Evolutionary conservation across 1,140 invertebrate genomes (phyloP), one percentile per base, ranked within the genome.

Genomic region (Nomia melanderi): DNA sequence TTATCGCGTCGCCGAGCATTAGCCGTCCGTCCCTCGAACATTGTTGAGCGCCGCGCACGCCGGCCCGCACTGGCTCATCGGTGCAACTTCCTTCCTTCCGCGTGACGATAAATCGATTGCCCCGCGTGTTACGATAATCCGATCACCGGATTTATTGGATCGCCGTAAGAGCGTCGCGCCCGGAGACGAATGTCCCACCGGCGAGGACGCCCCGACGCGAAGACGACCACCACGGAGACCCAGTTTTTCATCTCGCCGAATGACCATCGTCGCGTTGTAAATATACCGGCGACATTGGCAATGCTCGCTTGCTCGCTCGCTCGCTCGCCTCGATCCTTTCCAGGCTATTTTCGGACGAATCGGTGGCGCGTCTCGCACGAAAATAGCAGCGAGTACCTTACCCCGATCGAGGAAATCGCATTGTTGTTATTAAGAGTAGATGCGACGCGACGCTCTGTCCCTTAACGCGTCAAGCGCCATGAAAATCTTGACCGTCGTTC

Each of bases 91-190:
- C 41, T 60, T 50, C n/a, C 31, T 60, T 12, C 29, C 12, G 23
- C 54, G 64, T 69, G 69, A 59, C 73, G 65, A 76, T 76, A 60
- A 69, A 76, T 76, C 73, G 73, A 76, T 76, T 67, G 36, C n/a
- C 54, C 60, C 41, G 44, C 73, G 73, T 67, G 65, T 59, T 69
- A 27, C 36, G 57, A 56, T 69, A 76, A 76, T 69, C 73, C 54
- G 73, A 76, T 69, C 73, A 69, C 25, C 54, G 65, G 73, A 76
- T 76, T 76, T 76, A 76, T 76, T 69, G 31, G 23, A 69, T 33
- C 67, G 54, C 39, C 25, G 54, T 14, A 23, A 59, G 39, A 27
- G n/a, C 41, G 44, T 23, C 50, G 31, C 9, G 64, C 29, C 23
- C 63, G 27, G 44, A 75, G 63, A 27, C 63, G 63, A 59, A 67